Base-by-base conservation (phyloP, 2,113 vertebrate species). In the Siphamia tubifer region DNA sequence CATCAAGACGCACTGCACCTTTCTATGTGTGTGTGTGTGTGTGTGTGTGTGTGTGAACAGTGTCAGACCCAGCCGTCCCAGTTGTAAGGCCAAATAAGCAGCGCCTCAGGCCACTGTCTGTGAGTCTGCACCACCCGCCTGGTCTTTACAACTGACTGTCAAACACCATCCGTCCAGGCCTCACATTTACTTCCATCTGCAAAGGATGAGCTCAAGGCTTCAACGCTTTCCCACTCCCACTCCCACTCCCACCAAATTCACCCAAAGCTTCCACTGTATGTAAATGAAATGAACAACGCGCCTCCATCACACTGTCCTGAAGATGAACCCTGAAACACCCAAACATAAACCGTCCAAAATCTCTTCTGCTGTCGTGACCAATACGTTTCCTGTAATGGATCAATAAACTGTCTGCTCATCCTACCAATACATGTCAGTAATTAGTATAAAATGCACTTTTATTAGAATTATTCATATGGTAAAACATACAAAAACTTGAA, bases 51-150 rank as follows among this genome's bases (percentile, higher is more conserved):
- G 71, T 83, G 42, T 79, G 75, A 89, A 82, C 61, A 78, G 75
- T 39, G 8, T 77, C 68, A 70, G 77, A 76, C 51, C 63, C 36
- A 66, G 71, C 64, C 66, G 81, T 77, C 67, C 68, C 62, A 67
- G 69, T 61, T 77, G 77, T 82, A 62, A 82, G 68, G 78, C 65
- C 77, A 78, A 75, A 79, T 78, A 74, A 62, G 68, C 66, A 82
- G 54, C 32, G 84, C 84, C 86, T 43, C 67, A 67, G 86, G 88
- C 73, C 82, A 67, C 51, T 78, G 83, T 84, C 63, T 90, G 20
- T 74, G 62, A 52, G 55, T 76, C 67, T 80, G 66, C 56, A 53
- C 69, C 71, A 47, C 70, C 64, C 54, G 74, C 30, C 73, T 65
- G 72, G 66, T 84, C 72, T 72, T 80, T 79, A 63, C 57, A 76